Evolutionary conservation across 2,113 vertebrate species (phyloP), one percentile per base, ranked within the genome.

Genomic region (Sclerurus mexicanus): DNA sequence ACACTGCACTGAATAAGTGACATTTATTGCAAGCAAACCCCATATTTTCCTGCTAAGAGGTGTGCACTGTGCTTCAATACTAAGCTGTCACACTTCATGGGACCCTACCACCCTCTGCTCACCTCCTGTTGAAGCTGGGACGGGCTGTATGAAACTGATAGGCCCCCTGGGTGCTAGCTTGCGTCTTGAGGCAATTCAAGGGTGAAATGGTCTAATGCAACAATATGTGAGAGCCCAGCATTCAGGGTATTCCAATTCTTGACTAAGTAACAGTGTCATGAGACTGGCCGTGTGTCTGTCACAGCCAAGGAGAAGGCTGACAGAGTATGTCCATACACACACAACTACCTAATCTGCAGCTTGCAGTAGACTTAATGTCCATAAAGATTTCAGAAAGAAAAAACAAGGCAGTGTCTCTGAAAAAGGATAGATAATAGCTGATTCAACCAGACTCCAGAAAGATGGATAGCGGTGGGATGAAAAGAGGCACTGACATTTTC

Each of bases 401-500:
- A 84, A 92, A 89, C 71, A 89, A 92, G 77, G 69, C 60, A 75
- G 28, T 2, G 5, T 52, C 67, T 87, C 55, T 85, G 66, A 63
- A 80, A 75, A 93, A 93, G 23, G 68, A n/a, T 1, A 92, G 67
- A 87, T 69, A 95, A 90, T 85, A 91, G 49, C 83, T 55, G 81
- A 60, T 81, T 96, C 89, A 72, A 33, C 53, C 67, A 56, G 92
- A 80, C 55, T 76, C 40, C 27, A 37, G 88, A 92, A 62, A 62
- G 80, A 50, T 66, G 93, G 55, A 53, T 84, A 56, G 56, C 82
- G 40, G 37, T 40, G 74, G 75, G 62, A 96, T 81, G 64, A 89
- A 91, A 95, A 87, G 83, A 85, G 74, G 44, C 85, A 89, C 94
- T 73, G 82, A 87, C 79, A 81, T 74, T 92, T 85, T 93, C 63